These are phyloP conservation scores for Acrobasis suavella DNA, from an alignment of 2,888 invertebrate species.

Conservation along the genomic window DNA sequence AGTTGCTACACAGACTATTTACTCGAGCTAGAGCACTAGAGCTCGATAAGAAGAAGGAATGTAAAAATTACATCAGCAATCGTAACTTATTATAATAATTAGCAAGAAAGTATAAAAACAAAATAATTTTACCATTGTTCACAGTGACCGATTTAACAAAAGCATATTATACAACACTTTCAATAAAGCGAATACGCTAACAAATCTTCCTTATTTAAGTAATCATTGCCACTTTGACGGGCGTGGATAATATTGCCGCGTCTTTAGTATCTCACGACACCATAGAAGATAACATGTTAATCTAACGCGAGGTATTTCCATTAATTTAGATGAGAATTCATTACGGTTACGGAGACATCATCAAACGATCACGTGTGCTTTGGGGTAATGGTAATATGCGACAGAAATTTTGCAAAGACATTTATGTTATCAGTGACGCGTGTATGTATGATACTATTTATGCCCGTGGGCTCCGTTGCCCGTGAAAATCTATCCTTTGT, in stretches of 20 bases:
- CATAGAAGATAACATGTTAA: constrained; percentile 52
- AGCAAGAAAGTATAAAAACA: too few relatives aligned
- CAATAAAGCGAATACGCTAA: neutral
- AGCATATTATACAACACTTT: too few relatives aligned
- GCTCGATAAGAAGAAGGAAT: too few relatives aligned
- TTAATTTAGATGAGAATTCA: constrained; percentile 68
- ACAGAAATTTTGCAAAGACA: constrained; percentile 17
- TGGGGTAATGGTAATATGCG: constrained; percentile 37
- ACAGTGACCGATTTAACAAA: too few relatives aligned
- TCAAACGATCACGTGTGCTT: constrained; percentile 46
- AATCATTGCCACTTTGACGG: neutral
- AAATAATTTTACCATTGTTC: too few relatives aligned
- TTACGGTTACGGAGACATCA: constrained; percentile 48
- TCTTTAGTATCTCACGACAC: constrained; percentile 28
- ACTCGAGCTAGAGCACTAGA: too few relatives aligned
- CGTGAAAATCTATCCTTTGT: too few relatives aligned
- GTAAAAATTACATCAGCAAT: too few relatives aligned
- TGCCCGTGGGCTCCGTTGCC: too few relatives aligned
- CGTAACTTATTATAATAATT: too few relatives aligned
- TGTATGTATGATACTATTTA: neutral
- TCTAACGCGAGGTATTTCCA: constrained; percentile 57
- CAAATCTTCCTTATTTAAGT: neutral
- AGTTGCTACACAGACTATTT: too few relatives aligned
- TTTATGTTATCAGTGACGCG: neutral
- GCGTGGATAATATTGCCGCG: neutral